These are phyloP conservation scores for Netelia melanura DNA, from an alignment of 2,888 invertebrate genomes.

Conservation along the genomic window DNA sequence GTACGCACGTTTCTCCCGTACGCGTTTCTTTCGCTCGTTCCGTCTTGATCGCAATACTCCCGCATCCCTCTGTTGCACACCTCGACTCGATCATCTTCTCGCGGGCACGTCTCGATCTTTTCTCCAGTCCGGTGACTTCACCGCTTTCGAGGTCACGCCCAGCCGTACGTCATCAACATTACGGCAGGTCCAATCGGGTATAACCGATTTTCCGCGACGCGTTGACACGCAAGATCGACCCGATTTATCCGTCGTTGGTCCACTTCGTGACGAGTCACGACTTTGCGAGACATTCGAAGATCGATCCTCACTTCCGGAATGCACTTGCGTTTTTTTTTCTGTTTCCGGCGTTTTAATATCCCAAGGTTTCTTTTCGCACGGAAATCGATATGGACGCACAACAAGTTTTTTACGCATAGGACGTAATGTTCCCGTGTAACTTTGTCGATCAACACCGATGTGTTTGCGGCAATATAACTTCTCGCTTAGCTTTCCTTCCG, in stretches of 20 bases:
- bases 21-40: slow-evolving; percentile 16
- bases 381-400: too few relatives aligned
- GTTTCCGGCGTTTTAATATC: too few relatives aligned
- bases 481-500: slow-evolving; percentile 46
- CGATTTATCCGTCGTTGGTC: slow-evolving; percentile 1
- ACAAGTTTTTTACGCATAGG: too few relatives aligned
- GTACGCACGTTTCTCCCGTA: slow-evolving; percentile 8
- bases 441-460: slow-evolving; percentile 54
- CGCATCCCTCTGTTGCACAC: slow-evolving; percentile 28
- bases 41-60: slow-evolving; percentile 31
- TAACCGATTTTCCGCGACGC: slow-evolving; percentile 33
- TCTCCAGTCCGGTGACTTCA: background rate
- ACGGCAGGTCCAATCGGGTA: slow-evolving; percentile 31
- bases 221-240: background rate
- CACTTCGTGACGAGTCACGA: background rate
- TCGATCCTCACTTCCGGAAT: background rate
- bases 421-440: background rate
- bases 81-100: slow-evolving; percentile 55
- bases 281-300: slow-evolving; percentile 26
- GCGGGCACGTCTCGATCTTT: slow-evolving; percentile 28
- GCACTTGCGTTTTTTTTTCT: background rate
- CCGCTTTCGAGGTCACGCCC: slow-evolving; percentile 33
- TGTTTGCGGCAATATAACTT: slow-evolving; percentile 42
- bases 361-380: too few relatives aligned
- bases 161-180: slow-evolving; percentile 31